These are phyloP conservation scores for Seira sanloemensis DNA, from an alignment of 2,888 invertebrate genomes.

Conservation along the genomic window DNA sequence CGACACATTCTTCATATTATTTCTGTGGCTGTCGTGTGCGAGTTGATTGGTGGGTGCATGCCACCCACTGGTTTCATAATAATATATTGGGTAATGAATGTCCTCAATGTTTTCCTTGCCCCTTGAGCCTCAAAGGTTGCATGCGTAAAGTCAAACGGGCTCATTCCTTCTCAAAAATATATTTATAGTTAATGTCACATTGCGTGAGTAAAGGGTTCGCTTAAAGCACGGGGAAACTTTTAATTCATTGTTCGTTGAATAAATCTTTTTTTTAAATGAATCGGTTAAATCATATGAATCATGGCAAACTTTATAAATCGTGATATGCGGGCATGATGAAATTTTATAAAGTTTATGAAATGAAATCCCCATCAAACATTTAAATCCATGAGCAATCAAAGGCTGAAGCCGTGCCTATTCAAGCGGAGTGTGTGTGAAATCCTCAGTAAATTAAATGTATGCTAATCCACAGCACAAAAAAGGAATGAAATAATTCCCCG, in stretches of 20 bases:
- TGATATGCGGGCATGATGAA: no score
- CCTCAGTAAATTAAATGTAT: neutral
- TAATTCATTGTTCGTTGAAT: no score
- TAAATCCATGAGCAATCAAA: neutral
- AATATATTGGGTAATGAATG: conserved; percentile 55
- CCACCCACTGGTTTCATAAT: conserved; percentile 60
- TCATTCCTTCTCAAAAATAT: neutral
- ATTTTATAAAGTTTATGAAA: no score
- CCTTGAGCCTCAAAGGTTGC: conserved; percentile 32
- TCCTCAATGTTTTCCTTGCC: conserved; percentile 54
- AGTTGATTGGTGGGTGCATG: conserved; percentile 52
- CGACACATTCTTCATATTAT: conserved; percentile 26
- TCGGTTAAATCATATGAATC: no score
- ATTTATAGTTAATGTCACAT: no score
- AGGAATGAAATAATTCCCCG: neutral
- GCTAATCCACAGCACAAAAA: neutral
- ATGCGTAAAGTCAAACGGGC: conserved; percentile 25
- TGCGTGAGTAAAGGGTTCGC: no score
- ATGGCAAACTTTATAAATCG: neutral
- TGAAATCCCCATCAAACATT: neutral
- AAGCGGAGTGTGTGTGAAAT: no score
- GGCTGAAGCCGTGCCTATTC: neutral
- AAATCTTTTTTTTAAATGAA: no score
- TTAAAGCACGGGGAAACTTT: no score
- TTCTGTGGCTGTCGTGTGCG: conserved; percentile 47